Evolutionary conservation across 1,140 invertebrate genomes (phyloP), one percentile per base, ranked within the genome.

Genomic region (Tetragnatha versicolor): DNA sequence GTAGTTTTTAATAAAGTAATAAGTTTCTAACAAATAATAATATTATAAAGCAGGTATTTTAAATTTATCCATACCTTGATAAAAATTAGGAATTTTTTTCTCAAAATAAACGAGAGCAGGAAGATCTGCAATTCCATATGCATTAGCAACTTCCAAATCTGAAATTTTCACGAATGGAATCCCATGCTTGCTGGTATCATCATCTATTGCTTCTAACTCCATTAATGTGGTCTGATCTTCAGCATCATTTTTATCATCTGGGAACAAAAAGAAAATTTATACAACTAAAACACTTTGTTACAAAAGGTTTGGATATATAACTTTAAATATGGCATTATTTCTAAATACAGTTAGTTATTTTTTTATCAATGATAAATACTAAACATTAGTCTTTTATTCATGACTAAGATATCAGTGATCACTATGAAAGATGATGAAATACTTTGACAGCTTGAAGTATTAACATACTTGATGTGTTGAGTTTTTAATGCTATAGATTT

Each of bases 61-160:
- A 60, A 27, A 27, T 22, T 17, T 35, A 14, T 0, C 0, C 42
- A 66, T 83, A 87, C 94, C 94, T 85, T 95, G 94, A 85, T 95
- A 97, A 82, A 96, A 89, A 87, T 94, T 95, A 73, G 95, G 94
- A 85, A 96, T 93, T 85, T 94, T 91, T 84, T 95, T 94, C 86
- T 97, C 94, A 86, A 96, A 97, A 86, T 96, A 97, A 69, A 97
- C 93, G 75, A 97, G 91, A 55, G 92, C 89, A 49, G 95, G 95
- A 35, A 94, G 85, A 72, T 91, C 88, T 96, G 93, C 9, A 29
- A 80, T 93, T 69, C 94, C 93, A 83, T 95, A 93, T 17, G 85
- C 55, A 95, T 94, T 49, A 94, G 94, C 82, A 91, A 96, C 86
- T 95, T 93, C 84, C 93, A 95, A 81, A 96, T 93, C 82, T 61